These are phyloP conservation scores for Lutraria rhynchaena DNA, from an alignment of 1,140 invertebrate genomes.

Conservation along the genomic window DNA sequence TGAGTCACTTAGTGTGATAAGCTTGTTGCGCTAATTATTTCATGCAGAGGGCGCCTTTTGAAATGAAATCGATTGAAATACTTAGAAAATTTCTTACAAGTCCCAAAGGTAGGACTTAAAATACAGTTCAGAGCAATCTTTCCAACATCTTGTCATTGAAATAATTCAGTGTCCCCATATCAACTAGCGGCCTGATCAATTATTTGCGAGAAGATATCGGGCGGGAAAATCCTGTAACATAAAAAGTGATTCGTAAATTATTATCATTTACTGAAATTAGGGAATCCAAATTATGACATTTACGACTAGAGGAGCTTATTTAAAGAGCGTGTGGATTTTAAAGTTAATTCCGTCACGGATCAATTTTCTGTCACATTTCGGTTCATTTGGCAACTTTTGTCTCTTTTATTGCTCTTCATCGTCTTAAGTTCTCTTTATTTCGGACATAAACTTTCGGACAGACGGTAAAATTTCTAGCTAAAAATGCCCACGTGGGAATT, in stretches of 20 bases:
- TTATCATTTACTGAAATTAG: not conserved
- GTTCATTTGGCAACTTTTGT: slow-evolving; percentile 21
- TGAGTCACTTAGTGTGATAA: no score
- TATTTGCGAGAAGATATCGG: not conserved
- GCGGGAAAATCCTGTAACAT: no score
- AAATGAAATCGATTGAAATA: no score
- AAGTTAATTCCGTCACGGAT: slow-evolving; percentile 31
- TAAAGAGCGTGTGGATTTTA: slow-evolving; percentile 2
- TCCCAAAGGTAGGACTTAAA: no score
- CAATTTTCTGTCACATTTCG: slow-evolving; percentile 2
- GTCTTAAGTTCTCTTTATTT: slow-evolving; percentile 9
- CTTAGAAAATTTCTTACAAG: no score
- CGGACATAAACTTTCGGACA: slow-evolving; percentile 3
- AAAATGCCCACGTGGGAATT: not conserved
- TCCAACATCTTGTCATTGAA: not conserved
- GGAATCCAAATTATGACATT: not conserved
- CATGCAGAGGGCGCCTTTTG: no score
- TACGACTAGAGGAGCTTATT: slow-evolving; percentile 3
- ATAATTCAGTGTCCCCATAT: not conserved
- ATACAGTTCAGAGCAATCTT: no score
- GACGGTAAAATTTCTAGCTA: not conserved
- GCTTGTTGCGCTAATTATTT: no score
- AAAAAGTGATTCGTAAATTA: not conserved
- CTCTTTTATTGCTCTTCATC: slow-evolving; percentile 10
- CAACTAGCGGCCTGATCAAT: no score